A percentile compares a stretch with the other conserved stretches of the same genome.
phyloP scores from a whole-genome alignment of 2,113 vertebrate species.

The Cryptomyrus ogoouensis region DNA sequence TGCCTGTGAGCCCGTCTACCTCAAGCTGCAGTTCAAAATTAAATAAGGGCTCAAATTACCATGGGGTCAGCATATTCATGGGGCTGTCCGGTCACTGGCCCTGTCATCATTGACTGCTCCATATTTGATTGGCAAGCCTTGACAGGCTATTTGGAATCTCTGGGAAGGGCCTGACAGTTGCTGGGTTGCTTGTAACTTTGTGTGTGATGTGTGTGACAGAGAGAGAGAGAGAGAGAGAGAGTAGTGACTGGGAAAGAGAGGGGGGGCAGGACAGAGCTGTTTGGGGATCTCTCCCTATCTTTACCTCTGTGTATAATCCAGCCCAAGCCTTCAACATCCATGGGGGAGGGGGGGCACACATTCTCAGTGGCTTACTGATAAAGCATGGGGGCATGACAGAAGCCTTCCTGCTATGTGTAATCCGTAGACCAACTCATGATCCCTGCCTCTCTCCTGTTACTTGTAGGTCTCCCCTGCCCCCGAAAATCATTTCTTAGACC shows the following conservation, averaged over 20 bases:
- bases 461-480: background rate
- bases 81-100: background rate
- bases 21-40: slow-evolving; percentile 18
- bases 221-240: background rate
- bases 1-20: slow-evolving; percentile 21
- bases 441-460: background rate
- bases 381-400: background rate
- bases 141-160: background rate
- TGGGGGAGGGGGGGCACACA: slow-evolving; percentile 14
- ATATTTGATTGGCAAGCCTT: background rate
- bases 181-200: background rate
- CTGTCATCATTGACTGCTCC: background rate
- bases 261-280: slow-evolving; percentile 1
- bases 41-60: slow-evolving; percentile 26
- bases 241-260: background rate
- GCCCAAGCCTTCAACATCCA: background rate
- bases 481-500: background rate
- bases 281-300: slow-evolving; percentile 32
- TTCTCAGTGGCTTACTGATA: background rate
- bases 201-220: background rate
- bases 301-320: slow-evolving; percentile 35
- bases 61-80: slow-evolving; percentile 18
- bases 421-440: background rate
- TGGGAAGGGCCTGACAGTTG: slow-evolving; percentile 6
- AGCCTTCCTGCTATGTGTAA: background rate